Conservation (phyloP, 2,113 vertebrate genomes). For the Brachyistius frenatus region DNA sequence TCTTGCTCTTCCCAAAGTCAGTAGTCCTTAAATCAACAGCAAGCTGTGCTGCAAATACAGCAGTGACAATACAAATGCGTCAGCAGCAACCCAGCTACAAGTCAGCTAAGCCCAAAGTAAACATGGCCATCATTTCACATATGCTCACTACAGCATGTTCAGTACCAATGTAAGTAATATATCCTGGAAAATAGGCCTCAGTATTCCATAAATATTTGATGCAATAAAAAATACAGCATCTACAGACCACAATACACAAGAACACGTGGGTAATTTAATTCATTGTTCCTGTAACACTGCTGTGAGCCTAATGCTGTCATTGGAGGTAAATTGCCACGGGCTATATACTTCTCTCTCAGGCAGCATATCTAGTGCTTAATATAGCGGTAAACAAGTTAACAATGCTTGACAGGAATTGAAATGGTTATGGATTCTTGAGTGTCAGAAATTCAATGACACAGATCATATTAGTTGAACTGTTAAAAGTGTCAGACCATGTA, state of each 20-base stretch:
- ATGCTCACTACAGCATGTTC: slow-evolving; percentile 23
- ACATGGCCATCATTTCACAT: slow-evolving; percentile 51
- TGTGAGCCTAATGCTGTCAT: slow-evolving; percentile 52
- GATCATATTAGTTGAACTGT: slow-evolving; percentile 66
- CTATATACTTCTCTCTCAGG: slow-evolving; percentile 43
- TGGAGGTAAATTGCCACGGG: slow-evolving; percentile 55
- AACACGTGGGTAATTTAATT: slow-evolving; percentile 58
- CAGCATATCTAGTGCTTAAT: slow-evolving; percentile 63
- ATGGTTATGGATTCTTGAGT: slow-evolving; percentile 57
- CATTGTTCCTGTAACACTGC: slow-evolving; percentile 42
- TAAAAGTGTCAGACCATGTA: slow-evolving; percentile 52
- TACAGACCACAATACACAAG: slow-evolving; percentile 18
- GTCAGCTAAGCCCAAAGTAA: slow-evolving; percentile 53
- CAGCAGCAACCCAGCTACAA: slow-evolving; percentile 46
- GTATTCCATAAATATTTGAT: slow-evolving; percentile 71
- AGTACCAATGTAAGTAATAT: slow-evolving; percentile 46
- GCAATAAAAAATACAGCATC: slow-evolving; percentile 53
- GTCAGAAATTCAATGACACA: slow-evolving; percentile 65
- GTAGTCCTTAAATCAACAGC: slow-evolving; percentile 63
- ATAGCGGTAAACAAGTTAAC: slow-evolving; percentile 76
- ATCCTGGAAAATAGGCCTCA: slow-evolving; percentile 42
- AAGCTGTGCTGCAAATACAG: slow-evolving; percentile 54
- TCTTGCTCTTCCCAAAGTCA: slow-evolving; percentile 46
- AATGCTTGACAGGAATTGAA: slow-evolving; percentile 74
- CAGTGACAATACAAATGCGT: slow-evolving; percentile 45